These are phyloP conservation scores for Rhyacophila brunnea DNA, from an alignment of 1,140 invertebrate species.

Conservation along the genomic window DNA sequence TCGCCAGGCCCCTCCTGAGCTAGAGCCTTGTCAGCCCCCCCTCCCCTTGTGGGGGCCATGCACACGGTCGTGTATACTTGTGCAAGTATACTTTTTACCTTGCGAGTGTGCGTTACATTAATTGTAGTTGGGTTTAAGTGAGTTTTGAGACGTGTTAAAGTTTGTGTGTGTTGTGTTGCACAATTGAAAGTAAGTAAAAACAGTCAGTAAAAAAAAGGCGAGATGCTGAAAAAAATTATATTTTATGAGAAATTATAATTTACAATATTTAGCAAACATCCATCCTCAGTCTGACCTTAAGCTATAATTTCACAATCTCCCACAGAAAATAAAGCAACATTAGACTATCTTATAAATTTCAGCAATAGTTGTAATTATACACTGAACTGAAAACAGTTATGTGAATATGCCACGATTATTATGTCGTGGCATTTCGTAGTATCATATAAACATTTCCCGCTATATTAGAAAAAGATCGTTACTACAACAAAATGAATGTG, in stretches of 20 bases:
- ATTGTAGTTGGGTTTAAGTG: too few relatives aligned
- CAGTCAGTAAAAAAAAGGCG: conserved; percentile 20
- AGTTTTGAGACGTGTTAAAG: too few relatives aligned
- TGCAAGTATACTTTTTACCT: too few relatives aligned
- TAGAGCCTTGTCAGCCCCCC: too few relatives aligned
- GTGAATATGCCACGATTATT: conserved; percentile 31
- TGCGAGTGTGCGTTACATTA: too few relatives aligned
- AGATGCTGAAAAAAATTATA: conserved; percentile 59
- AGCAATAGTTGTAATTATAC: conserved; percentile 54
- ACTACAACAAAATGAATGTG: conserved; percentile 36
- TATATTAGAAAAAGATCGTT: conserved; percentile 34
- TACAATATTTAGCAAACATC: conserved; percentile 59
- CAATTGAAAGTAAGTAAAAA: not conserved
- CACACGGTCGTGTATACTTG: too few relatives aligned
- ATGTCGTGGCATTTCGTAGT: conserved; percentile 33
- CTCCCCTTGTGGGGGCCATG: too few relatives aligned
- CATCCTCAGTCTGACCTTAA: conserved; percentile 58
- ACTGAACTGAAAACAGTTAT: conserved; percentile 42
- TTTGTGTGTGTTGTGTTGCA: too few relatives aligned
- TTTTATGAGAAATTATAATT: conserved; percentile 61
- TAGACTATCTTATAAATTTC: conserved; percentile 58
- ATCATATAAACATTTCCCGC: conserved; percentile 24
- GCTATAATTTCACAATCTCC: conserved; percentile 58
- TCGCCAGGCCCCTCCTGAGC: too few relatives aligned
- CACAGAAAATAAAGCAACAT: conserved; percentile 59